Conservation (phyloP, 2,888 invertebrate genomes). For the Conchocele bisecta region DNA sequence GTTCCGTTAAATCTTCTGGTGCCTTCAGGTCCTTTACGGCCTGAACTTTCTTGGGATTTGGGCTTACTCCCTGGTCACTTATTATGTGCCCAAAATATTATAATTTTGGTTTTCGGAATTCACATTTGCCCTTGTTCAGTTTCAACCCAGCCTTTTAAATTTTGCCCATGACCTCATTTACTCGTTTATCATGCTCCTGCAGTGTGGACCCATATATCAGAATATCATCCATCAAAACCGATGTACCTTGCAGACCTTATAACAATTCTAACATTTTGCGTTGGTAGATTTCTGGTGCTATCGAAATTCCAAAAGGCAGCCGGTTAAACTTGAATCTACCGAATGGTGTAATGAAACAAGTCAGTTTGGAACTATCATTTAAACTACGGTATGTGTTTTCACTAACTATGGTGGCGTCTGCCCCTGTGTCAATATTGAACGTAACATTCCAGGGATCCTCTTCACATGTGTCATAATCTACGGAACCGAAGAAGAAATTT, state of each 20-base stretch:
- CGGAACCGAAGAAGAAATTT: too few relatives aligned
- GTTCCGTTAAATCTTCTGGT: constrained; percentile 17
- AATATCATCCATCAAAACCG: constrained; percentile 53
- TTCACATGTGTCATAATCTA: too few relatives aligned
- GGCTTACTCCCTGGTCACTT: constrained; percentile 29
- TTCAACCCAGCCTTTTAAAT: constrained; percentile 30
- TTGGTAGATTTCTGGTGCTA: constrained; percentile 48
- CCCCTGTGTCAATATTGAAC: too few relatives aligned
- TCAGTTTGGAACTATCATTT: constrained; percentile 29
- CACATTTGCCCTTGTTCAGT: constrained; percentile 56
- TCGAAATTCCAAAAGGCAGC: constrained; percentile 42
- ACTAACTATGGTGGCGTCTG: too few relatives aligned
- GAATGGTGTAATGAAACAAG: constrained; percentile 42
- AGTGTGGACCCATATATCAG: constrained; percentile 35
- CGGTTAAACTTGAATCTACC: too few relatives aligned
- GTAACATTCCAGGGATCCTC: too few relatives aligned
- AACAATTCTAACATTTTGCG: constrained; percentile 46
- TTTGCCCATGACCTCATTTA: constrained; percentile 24
- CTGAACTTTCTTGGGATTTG: constrained; percentile 38
- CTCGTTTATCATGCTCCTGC: constrained; percentile 38
- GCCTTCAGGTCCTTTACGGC: constrained; percentile 21
- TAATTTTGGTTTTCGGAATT: constrained; percentile 29
- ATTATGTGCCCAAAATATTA: constrained; percentile 50
- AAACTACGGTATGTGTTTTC: too few relatives aligned
- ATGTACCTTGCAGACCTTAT: constrained; percentile 25